Conservation (phyloP, 2,888 invertebrate genomes). For the Trilocha varians region DNA sequence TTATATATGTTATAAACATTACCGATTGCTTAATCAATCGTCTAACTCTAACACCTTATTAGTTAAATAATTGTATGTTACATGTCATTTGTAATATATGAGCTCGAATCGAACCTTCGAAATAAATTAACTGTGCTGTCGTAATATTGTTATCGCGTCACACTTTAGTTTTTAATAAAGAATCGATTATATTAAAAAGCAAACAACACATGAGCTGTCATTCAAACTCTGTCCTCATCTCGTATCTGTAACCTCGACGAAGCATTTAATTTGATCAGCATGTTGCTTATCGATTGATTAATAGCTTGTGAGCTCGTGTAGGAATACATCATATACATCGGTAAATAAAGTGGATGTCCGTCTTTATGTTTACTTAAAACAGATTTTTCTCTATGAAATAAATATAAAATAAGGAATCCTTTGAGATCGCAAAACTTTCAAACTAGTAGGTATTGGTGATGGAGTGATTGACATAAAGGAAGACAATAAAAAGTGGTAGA, state of each 20-base stretch:
- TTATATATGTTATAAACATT: too few relatives aligned
- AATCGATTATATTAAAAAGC: conserved; percentile 2
- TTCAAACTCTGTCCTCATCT: conserved; percentile 2
- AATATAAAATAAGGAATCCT: too few relatives aligned
- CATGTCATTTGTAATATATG: conserved; percentile 1
- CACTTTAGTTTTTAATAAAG: not conserved
- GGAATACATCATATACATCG: conserved; percentile 11
- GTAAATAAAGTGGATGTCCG: not conserved
- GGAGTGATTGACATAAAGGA: too few relatives aligned
- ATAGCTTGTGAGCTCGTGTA: conserved; percentile 24
- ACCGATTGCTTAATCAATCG: too few relatives aligned
- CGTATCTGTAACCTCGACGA: conserved; percentile 37
- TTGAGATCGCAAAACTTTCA: too few relatives aligned
- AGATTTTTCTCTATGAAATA: too few relatives aligned
- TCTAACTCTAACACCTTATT: too few relatives aligned
- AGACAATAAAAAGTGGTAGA: too few relatives aligned
- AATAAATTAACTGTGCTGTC: not conserved
- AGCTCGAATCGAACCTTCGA: not conserved
- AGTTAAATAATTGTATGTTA: conserved; percentile 15
- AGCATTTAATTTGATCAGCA: conserved; percentile 47
- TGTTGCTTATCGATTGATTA: conserved; percentile 33
- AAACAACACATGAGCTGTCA: conserved; percentile 3
- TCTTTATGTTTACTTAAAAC: not conserved
- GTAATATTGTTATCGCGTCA: not conserved
- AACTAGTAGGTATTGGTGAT: too few relatives aligned